These are phyloP conservation scores for Hemibagrus wyckioides DNA, from an alignment of 2,113 vertebrate species.

Conservation along the genomic window DNA sequence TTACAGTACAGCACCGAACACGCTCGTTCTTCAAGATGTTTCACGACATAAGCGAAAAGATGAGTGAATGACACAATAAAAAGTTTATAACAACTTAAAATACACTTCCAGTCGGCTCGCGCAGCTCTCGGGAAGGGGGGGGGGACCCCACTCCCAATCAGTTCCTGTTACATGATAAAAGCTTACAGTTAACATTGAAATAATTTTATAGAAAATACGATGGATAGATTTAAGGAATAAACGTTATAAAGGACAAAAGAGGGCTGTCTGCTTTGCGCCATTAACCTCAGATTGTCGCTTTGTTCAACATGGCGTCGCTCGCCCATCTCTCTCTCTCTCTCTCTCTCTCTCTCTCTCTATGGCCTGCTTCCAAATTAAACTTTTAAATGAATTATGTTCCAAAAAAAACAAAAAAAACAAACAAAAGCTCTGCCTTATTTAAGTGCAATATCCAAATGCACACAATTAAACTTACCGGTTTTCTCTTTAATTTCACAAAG, in stretches of 20 bases:
- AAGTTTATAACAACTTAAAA: neutral
- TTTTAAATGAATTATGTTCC: slow-evolving; percentile 10
- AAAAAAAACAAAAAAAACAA: too few relatives aligned
- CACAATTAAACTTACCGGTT: slow-evolving; percentile 68
- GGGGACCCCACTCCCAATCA: neutral
- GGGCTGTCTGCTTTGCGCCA: neutral
- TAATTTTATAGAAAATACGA: neutral
- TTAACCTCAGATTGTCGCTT: slow-evolving; percentile 32
- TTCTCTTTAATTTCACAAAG: slow-evolving; percentile 82
- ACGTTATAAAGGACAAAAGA: neutral
- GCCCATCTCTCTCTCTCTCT: neutral
- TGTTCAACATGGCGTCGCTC: slow-evolving; percentile 39
- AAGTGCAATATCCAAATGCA: neutral
- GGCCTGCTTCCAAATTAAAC: neutral
- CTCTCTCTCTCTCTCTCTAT: neutral
- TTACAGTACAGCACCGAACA: neutral
- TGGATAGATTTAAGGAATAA: neutral
- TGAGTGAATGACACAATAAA: neutral
- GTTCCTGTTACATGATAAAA: neutral
- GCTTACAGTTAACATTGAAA: neutral
- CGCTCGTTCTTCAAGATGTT: neutral
- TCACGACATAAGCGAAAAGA: neutral
- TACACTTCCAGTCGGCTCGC: neutral
- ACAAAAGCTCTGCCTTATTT: neutral
- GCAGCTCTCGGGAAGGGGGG: neutral